Conservation (phyloP, 2,113 vertebrate species). For the Syngnathus typhle region DNA sequence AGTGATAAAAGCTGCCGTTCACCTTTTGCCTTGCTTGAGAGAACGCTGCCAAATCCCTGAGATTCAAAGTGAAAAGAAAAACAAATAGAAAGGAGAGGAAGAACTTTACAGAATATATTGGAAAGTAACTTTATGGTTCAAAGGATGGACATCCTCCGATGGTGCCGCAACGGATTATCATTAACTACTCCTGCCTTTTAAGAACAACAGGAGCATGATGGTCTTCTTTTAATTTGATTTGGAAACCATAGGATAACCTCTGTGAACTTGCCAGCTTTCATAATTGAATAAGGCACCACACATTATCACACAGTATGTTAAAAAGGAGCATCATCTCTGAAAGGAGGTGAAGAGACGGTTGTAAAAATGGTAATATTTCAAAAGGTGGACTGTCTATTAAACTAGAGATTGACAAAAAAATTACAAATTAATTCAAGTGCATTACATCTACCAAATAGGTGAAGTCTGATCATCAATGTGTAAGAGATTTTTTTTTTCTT, state of each 20-base stretch:
- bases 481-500: too few species aligned
- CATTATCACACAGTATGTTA: not conserved
- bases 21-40: conserved; percentile 34
- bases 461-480: too few species aligned
- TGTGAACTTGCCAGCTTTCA: not conserved
- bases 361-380: too few species aligned
- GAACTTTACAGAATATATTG: not conserved
- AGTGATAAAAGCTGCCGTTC: conserved; percentile 38
- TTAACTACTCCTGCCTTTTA: conserved; percentile 11
- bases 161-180: conserved; percentile 10
- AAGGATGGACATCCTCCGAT: conserved; percentile 4
- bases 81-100: not conserved
- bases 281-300: not conserved
- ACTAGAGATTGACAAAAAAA: too few species aligned
- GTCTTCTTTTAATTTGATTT: conserved; percentile 14
- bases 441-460: too few species aligned
- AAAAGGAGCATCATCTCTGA: not conserved
- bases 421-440: too few species aligned
- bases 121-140: not conserved
- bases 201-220: conserved; percentile 9
- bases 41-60: conserved; percentile 23
- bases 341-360: too few species aligned
- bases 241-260: conserved; percentile 5
- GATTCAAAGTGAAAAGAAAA: conserved; percentile 4
- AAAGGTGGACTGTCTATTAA: too few species aligned